A percentile compares a stretch with the other conserved stretches of the same genome.
phyloP scores from a whole-genome alignment of 2,797 vertebrate species.

The Phrynocephalus forsythii region DNA sequence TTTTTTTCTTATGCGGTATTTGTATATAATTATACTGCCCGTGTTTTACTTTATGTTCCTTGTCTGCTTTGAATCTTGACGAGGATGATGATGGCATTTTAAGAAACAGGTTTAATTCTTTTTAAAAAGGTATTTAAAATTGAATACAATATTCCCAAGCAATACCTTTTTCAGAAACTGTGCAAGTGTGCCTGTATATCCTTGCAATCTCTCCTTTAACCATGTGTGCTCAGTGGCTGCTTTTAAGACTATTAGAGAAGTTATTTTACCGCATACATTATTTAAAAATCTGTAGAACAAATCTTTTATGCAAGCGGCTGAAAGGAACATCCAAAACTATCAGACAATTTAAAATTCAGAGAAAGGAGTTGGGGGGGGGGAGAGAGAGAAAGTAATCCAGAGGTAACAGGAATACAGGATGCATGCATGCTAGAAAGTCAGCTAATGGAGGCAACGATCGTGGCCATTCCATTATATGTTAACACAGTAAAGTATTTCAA shows the following conservation, averaged over 20 bases:
- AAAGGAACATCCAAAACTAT: neutral
- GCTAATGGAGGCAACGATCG: neutral
- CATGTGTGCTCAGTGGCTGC: slow-evolving; percentile 1
- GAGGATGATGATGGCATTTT: too few relatives aligned
- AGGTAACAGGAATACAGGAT: neutral
- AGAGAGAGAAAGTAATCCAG: neutral
- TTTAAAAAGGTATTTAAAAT: too few relatives aligned
- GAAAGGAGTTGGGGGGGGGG: neutral
- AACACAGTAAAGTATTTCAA: neutral
- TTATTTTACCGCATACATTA: slow-evolving; percentile 31
- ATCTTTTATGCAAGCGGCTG: neutral
- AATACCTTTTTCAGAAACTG: neutral
- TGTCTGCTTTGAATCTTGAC: too few relatives aligned
- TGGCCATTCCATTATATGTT: neutral
- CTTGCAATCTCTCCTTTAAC: neutral
- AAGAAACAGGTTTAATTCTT: too few relatives aligned
- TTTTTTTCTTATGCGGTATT: too few relatives aligned
- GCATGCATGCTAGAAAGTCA: neutral
- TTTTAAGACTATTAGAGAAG: slow-evolving; percentile 40
- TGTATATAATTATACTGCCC: too few relatives aligned
- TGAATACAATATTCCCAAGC: neutral
- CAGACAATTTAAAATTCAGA: neutral
- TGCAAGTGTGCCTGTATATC: neutral
- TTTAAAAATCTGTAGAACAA: neutral
- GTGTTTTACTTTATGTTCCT: too few relatives aligned